Percentiles rank a stretch among this genome's conserved stretches.
Evolutionary conservation across 2,113 vertebrate genomes (phyloP).

Genomic region (Bettongia penicillata): DNA sequence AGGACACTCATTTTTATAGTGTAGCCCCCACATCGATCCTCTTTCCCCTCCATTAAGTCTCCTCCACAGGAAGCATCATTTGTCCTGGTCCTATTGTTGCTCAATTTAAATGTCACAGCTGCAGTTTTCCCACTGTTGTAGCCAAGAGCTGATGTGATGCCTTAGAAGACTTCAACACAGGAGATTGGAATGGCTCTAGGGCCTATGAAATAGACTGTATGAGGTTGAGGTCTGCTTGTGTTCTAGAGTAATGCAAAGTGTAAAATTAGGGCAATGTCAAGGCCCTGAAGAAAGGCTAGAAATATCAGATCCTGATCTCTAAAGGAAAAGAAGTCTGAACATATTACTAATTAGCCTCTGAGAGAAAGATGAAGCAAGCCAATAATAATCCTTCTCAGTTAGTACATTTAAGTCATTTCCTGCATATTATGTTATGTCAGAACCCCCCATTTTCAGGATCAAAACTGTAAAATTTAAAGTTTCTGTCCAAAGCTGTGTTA

Average conservation of each 20-base stretch:
- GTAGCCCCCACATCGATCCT: not conserved
- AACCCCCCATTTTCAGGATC: not conserved
- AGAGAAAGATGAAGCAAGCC: not conserved
- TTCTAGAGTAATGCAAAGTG: not conserved
- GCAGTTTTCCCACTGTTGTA: not conserved
- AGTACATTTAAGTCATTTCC: not conserved
- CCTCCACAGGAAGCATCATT: not conserved
- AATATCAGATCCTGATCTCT: not conserved
- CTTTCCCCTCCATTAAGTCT: not conserved
- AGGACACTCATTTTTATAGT: not conserved
- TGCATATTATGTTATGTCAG: not conserved
- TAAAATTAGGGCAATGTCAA: not conserved
- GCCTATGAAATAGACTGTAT: not conserved
- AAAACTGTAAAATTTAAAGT: not conserved
- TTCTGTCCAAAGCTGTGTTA: not conserved
- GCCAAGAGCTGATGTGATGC: not conserved
- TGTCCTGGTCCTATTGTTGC: not conserved
- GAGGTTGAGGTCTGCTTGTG: not conserved
- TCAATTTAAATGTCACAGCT: conserved; percentile 62
- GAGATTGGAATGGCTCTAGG: not conserved
- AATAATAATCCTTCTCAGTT: not conserved
- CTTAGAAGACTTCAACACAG: not conserved
- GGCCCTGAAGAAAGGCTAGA: not conserved
- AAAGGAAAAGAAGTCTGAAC: not conserved
- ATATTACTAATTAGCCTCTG: no score